A percentile compares a stretch with the other conserved stretches of the same genome.
Evolutionary conservation across 2,888 invertebrate species (phyloP).

Genomic region (Drosophila aldrichi): DNA sequence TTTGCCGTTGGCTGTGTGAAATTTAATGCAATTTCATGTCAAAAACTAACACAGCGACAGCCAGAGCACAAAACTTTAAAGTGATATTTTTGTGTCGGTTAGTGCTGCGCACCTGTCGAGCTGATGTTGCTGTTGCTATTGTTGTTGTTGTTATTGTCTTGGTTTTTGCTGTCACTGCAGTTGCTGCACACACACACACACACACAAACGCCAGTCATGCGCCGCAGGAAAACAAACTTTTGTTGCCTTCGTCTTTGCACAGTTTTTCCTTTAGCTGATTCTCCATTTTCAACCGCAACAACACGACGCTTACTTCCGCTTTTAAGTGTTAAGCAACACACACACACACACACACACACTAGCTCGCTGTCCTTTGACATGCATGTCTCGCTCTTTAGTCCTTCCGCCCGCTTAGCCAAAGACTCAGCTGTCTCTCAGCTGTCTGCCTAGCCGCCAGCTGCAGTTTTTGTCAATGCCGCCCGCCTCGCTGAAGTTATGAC

Average conservation of each 20-base stretch:
- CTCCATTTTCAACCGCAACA: conserved; percentile 60
- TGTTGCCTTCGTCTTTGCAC: conserved; percentile 30
- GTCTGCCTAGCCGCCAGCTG: conserved; percentile 46
- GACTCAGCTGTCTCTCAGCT: conserved; percentile 68
- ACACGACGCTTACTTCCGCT: conserved; percentile 79
- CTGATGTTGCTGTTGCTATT: conserved; percentile 33
- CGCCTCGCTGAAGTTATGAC: conserved; percentile 69
- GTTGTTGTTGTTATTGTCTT: conserved; percentile 55
- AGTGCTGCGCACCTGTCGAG: conserved; percentile 70
- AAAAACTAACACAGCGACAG: conserved; percentile 79
- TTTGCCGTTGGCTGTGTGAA: conserved; percentile 57
- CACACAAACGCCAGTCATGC: conserved; percentile 73
- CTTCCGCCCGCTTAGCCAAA: conserved; percentile 25
- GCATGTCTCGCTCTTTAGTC: conserved; percentile 73
- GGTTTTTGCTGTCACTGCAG: conserved; percentile 73
- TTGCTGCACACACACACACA: conserved; percentile 33
- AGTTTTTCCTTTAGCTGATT: conserved; percentile 24
- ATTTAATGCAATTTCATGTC: conserved; percentile 81
- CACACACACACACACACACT: conserved; percentile 29
- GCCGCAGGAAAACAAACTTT: conserved; percentile 78
- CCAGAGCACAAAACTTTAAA: conserved; percentile 71
- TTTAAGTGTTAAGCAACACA: conserved; percentile 77
- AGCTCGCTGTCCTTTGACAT: conserved; percentile 73
- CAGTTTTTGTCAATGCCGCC: conserved; percentile 72
- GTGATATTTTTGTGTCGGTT: conserved; percentile 81